Percentiles rank a stretch among this genome's conserved stretches.
Conservation (phyloP, 2,888 invertebrate genomes). For the Xylota segnis region DNA sequence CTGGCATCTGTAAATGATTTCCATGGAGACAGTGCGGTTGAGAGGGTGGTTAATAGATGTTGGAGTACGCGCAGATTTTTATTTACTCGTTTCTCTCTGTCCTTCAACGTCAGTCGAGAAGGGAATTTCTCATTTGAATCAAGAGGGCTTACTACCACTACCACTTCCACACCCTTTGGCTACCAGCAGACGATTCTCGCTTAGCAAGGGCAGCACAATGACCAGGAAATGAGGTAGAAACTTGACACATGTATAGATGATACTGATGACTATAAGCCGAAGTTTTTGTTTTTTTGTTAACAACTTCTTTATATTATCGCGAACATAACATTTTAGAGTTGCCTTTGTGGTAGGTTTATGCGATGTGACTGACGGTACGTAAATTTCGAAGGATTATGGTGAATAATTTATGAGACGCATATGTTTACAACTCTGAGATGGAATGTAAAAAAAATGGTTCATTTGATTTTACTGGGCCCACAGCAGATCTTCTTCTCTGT, state of each 20-base stretch:
- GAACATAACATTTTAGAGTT: slow-evolving; percentile 14
- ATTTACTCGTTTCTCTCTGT: slow-evolving; percentile 1
- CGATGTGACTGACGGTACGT: not conserved
- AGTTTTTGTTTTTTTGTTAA: slow-evolving; percentile 3
- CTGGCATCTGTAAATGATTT: slow-evolving; percentile 23
- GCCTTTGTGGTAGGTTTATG: not conserved
- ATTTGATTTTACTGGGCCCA: too few species aligned
- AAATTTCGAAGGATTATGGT: not conserved
- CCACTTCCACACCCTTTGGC: not conserved
- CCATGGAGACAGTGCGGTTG: not conserved
- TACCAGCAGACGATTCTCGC: not conserved
- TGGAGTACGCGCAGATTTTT: slow-evolving; percentile 52
- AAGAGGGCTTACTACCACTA: not conserved
- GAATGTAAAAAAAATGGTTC: too few species aligned
- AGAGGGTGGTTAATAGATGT: slow-evolving; percentile 18
- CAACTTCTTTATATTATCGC: not conserved
- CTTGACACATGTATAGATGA: slow-evolving; percentile 30
- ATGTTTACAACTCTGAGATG: too few species aligned
- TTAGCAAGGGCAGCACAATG: slow-evolving; percentile 26
- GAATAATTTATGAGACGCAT: not conserved
- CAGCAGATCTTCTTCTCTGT: too few species aligned
- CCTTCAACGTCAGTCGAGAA: not conserved
- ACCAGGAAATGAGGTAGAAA: slow-evolving; percentile 42
- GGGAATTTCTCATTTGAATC: slow-evolving; percentile 25
- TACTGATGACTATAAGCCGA: slow-evolving; percentile 12